Evolutionary conservation across 2,797 vertebrate species (phyloP).

Genomic region (Thamnophis elegans): DNA sequence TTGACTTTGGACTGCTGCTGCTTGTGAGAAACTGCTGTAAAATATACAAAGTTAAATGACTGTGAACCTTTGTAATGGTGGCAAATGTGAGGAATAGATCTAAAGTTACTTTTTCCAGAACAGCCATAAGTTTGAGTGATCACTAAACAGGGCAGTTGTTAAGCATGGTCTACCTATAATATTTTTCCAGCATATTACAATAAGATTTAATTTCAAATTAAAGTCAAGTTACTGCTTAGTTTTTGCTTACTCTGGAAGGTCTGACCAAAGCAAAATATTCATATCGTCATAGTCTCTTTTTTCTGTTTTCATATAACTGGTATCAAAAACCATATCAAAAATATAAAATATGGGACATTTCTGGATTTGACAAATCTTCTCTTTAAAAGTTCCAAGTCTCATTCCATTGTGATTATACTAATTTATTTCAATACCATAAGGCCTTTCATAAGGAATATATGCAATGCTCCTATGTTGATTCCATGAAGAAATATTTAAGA

Average conservation of each 20-base stretch:
- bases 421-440: neutral
- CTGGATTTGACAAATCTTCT: neutral
- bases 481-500: conserved; percentile 46
- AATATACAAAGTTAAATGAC: neutral
- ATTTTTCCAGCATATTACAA: neutral
- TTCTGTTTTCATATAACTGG: neutral
- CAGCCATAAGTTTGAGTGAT: neutral
- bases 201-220: neutral
- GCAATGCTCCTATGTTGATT: conserved; percentile 48
- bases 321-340: neutral
- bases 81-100: neutral
- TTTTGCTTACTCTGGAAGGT: neutral
- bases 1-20: neutral
- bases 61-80: no score
- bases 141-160: neutral
- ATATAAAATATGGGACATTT: neutral
- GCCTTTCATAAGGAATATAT: conserved; percentile 10
- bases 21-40: neutral
- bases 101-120: neutral
- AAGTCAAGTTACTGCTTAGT: neutral
- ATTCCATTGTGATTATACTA: neutral
- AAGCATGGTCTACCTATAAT: neutral
- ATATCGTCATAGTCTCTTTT: neutral
- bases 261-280: neutral
- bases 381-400: neutral